Evolutionary conservation across 37 sponge, comb jelly and placozoan genomes (phyloP).

Genomic region (Theonella swinhoei): DNA sequence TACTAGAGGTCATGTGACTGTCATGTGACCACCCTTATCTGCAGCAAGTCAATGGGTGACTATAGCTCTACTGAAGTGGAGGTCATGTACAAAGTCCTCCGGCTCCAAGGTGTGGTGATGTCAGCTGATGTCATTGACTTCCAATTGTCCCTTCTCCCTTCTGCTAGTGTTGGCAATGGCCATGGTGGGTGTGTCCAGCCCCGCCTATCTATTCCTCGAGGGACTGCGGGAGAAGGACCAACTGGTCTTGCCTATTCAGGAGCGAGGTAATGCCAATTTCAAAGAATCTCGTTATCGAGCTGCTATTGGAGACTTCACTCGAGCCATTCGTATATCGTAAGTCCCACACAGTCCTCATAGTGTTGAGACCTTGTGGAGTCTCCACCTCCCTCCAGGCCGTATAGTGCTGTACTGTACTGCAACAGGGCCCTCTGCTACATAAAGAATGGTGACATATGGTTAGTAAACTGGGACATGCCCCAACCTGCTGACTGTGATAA

Average conservation of each 20-base stretch:
- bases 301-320: conserved; percentile 66
- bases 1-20: background rate
- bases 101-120: background rate
- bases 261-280: conserved; percentile 59
- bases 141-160: background rate
- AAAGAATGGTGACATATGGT: conserved; percentile 54
- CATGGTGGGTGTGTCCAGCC: background rate
- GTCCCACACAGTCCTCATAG: background rate
- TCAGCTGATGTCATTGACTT: background rate
- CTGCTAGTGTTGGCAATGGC: background rate
- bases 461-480: too few species aligned
- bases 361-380: background rate
- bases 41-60: background rate
- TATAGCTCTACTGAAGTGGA: background rate
- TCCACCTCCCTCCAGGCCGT: conserved; percentile 40
- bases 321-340: conserved; percentile 58
- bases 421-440: conserved; percentile 65
- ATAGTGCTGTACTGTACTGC: conserved; percentile 53
- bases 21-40: background rate
- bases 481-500: too few species aligned
- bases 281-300: conserved; percentile 29
- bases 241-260: conserved; percentile 44
- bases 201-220: background rate
- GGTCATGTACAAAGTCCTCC: background rate
- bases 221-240: conserved; percentile 29